Evolutionary conservation across 2,888 invertebrate genomes (phyloP), one percentile per base, ranked within the genome.

Genomic region (Dasysyrphus tricinctus): DNA sequence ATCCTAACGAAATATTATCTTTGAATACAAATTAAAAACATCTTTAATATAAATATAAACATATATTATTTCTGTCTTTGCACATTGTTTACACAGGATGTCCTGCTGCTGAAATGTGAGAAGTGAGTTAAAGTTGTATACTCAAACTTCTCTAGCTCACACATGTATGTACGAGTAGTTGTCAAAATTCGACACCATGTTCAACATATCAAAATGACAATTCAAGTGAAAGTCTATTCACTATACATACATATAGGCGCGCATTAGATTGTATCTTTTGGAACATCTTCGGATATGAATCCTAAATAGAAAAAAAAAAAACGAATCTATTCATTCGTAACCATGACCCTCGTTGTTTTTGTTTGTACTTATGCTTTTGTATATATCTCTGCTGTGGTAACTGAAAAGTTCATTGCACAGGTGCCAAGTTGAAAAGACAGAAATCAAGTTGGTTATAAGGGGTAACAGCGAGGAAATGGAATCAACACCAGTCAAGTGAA

Each of bases 141-240:
- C 59, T 56, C 56, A 65, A 81, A 72, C 70, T 81, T 76, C 72
- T 42, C 70, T 65, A 49, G 63, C 63, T 76, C 70, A 76, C 70
- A 76, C 70, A 70, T 76, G 76, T 76, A 72, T 63, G 24, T 24
- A 24, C 3, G n/a, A n/a, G 32, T 32, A 32, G 32, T 65, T 81
- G 76, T 81, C 81, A 81, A 76, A 81, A 76, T 76, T 81, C 70
- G 80, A 76, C 70, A 81, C 70, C 70, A 76, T 81, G 76, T 76
- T 81, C 44, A 77, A 72, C 81, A 59, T 82, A 59, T 82, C 77
- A 82, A 73, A 67, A 67, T 73, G 77, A 77, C 72, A 82, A 77
- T 77, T 67, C 54, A 82, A 82, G 78, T 82, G 82, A 82, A 82
- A 78, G 82, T 82, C 19, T 47, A 70, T 57, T 56, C 12, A 56